These are phyloP conservation scores for Loris lydekkerianus DNA, from an alignment of 2,797 vertebrate species.

Conservation along the genomic window DNA sequence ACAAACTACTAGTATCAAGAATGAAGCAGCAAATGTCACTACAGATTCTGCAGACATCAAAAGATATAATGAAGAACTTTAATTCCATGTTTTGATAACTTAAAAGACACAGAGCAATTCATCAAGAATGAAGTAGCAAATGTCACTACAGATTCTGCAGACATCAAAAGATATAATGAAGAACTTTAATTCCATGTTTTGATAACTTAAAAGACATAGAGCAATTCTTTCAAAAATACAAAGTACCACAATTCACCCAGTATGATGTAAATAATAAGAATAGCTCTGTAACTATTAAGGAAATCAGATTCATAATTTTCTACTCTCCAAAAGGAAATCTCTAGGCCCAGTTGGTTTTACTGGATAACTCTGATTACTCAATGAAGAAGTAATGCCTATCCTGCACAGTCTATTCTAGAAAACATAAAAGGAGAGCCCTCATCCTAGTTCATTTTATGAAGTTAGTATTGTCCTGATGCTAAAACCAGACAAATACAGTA, in stretches of 20 bases:
- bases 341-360: neutral
- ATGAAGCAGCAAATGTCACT: neutral
- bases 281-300: neutral
- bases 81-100: neutral
- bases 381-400: neutral
- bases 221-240: neutral
- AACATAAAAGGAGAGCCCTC: neutral
- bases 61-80: neutral
- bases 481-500: neutral
- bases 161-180: too few species aligned
- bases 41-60: neutral
- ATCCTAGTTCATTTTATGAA: neutral
- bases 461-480: neutral
- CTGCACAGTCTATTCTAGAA: neutral
- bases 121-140: neutral
- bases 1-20: neutral
- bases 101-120: neutral
- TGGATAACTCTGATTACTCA: neutral
- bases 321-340: neutral
- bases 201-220: neutral
- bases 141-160: neutral
- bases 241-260: neutral
- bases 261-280: neutral
- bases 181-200: too few species aligned
- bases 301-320: neutral